Base-by-base conservation (phyloP, 1,140 invertebrate species). In the Pogonognathellus flavescens region DNA sequence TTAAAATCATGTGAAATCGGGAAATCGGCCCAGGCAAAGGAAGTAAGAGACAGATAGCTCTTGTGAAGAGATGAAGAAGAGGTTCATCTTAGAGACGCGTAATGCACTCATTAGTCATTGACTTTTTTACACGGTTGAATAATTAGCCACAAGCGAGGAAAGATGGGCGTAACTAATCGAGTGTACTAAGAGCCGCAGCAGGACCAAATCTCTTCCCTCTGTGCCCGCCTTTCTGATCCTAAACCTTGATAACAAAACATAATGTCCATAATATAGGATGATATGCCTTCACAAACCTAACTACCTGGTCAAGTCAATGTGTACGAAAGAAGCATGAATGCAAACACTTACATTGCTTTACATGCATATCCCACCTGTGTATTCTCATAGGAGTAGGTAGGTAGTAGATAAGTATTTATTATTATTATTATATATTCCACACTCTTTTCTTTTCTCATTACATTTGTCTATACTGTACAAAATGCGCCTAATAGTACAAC, bases 131-230 rank as follows among this genome's bases (percentile, higher is more conserved):
- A 87, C 81, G 55, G 60, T 83, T 85, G 84, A 87, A 87, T 85
- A 87, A 87, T 87, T 87, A 87, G 86, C 81, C 80, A 84, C 66
- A 87, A 87, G 86, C 80, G 70, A 84, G 76, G 81, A 85, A 84
- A 85, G 84, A 87, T 85, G 84, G 86, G 84, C 84, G 84, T 87
- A 87, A 84, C 86, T 87, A 87, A 87, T 87, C 84, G 81, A 83
- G 84, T 85, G 86, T 55, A 82, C 85, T 86, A 84, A 86, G 85
- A 66, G 85, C 85, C 85, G 85, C 85, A 86, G 85, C 85, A 86
- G 85, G 85, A 86, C 81, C 49, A 83, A 86, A 83, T 55, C 81
- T 86, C 82, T 62, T 86, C 70, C 80, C 60, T 60, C 55, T 60
- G 70, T 82, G 55, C 80, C 84, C 84, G 84, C 84, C 84, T 85